Conservation (phyloP, 1,140 invertebrate genomes). For the Nylanderia fulva region DNA sequence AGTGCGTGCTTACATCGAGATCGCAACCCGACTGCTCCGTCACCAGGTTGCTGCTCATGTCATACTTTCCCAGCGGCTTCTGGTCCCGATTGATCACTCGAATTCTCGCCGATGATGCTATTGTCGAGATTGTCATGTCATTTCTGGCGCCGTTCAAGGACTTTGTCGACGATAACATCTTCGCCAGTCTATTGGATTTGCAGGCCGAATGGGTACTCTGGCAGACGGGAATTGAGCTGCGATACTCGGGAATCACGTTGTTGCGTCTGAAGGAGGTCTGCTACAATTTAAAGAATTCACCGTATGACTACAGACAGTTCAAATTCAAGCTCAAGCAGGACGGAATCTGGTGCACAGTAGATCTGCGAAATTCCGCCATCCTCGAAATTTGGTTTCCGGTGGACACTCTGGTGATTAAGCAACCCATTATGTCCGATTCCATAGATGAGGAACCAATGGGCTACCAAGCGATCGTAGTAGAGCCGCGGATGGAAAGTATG, state of each 20-base stretch:
- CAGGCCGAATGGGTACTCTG: slow-evolving; percentile 97
- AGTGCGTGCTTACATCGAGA: slow-evolving; percentile 83
- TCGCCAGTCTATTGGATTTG: slow-evolving; percentile 88
- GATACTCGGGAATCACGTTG: slow-evolving; percentile 93
- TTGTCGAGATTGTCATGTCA: slow-evolving; percentile 92
- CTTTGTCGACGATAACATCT: slow-evolving; percentile 88
- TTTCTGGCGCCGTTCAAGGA: slow-evolving; percentile 83
- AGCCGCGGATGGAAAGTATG: slow-evolving; percentile 91
- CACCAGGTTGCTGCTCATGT: slow-evolving; percentile 93
- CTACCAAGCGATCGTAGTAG: slow-evolving; percentile 90
- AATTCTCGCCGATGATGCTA: slow-evolving; percentile 95
- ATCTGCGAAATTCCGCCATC: slow-evolving; percentile 93
- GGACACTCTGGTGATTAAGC: slow-evolving; percentile 90
- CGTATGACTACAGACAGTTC: slow-evolving; percentile 85
- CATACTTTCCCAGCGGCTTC: slow-evolving; percentile 99
- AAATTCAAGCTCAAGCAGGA: slow-evolving; percentile 93
- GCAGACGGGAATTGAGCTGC: slow-evolving; percentile 97
- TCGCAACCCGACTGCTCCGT: slow-evolving; percentile 87
- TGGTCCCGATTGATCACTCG: slow-evolving; percentile 98
- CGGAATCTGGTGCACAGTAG: slow-evolving; percentile 93
- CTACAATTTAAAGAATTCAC: slow-evolving; percentile 86
- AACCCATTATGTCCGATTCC: slow-evolving; percentile 86
- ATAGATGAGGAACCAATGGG: slow-evolving; percentile 86
- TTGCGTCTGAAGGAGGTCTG: slow-evolving; percentile 94
- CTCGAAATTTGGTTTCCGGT: slow-evolving; percentile 95